Conservation (phyloP, 1,140 invertebrate genomes). For the Zelostemma sp. region DNA sequence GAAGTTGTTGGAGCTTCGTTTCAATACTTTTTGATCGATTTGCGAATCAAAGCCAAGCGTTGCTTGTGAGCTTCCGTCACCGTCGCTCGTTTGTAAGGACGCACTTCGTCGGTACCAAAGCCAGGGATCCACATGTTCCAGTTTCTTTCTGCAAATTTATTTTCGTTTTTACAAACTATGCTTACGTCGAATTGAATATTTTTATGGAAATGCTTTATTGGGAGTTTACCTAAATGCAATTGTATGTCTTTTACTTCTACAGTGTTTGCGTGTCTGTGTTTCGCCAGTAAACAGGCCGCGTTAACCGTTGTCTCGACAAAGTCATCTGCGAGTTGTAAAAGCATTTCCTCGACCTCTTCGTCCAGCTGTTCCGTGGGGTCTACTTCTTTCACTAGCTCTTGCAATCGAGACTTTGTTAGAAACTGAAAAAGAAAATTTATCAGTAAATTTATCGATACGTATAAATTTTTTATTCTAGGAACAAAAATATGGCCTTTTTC, state of each 20-base stretch:
- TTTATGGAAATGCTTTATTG: too few relatives aligned
- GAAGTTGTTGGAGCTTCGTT: background rate
- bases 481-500: too few relatives aligned
- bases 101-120: conserved; percentile 93
- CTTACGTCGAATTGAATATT: too few relatives aligned
- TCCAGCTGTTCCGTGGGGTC: conserved; percentile 95
- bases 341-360: conserved; percentile 96
- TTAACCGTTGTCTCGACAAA: conserved; percentile 95
- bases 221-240: conserved; percentile 88
- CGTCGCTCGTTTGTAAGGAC: conserved; percentile 90
- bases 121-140: conserved; percentile 98
- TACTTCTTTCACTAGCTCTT: too few relatives aligned
- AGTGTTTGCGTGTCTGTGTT: conserved; percentile 90
- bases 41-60: conserved; percentile 90
- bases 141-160: conserved; percentile 93
- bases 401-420: too few relatives aligned
- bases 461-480: too few relatives aligned
- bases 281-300: conserved; percentile 89
- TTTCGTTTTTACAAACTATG: too few relatives aligned
- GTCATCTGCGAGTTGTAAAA: conserved; percentile 94
- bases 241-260: conserved; percentile 97
- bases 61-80: conserved; percentile 97
- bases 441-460: too few relatives aligned
- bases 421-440: too few relatives aligned
- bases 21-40: conserved; percentile 93